Evolutionary conservation across 1,140 invertebrate species (phyloP), one percentile per base, ranked within the genome.

Genomic region (Octopus sinensis): DNA sequence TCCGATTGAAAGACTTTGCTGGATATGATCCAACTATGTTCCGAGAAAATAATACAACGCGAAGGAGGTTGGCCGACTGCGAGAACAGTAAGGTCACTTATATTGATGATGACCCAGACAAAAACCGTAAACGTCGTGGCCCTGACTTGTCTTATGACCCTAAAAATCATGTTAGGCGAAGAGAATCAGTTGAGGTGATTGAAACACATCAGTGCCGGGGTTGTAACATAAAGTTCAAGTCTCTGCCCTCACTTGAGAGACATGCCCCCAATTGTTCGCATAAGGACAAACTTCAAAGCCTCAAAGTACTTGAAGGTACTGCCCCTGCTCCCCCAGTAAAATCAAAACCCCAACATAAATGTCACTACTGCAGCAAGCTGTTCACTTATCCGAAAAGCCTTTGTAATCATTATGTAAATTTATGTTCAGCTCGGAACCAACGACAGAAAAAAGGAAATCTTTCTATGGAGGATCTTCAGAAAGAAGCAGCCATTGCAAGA

Each of bases 161-260:
- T 9, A 75, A 83, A 52, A 86, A 86, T 78, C 88, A 89, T 68
- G 81, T 87, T 43, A 83, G 88, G 6, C 82, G 88, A 6, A 81
- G 88, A 17, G 88, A 89, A 71, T 81, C 85, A 80, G 83, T 84
- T 10, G 84, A 88, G 78, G 62, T 87, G 0, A n/a, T 89, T 52
- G 88, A 88, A 12, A 86, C 80, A 17, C 86, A 89, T 30, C 87
- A 87, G 82, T 88, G 90, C 73, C 83, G 86, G 56, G 88, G 88
- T 51, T 88, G 89, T 81, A 82, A 85, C n/a, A 81, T 86, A 5
- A 85, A 86, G 68, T 89, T 88, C 84, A 85, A 86, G n/a, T 86
- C 87, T 13, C 83, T 89, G 12, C 85, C 84, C 0, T 80, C 88
- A 81, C 79, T 89, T 23, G 88, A 89, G 79, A 83, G 87, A 75